These are phyloP conservation scores for Paelopatides confundens DNA, from an alignment of 53 echinoderm and acorn worm species.

Conservation along the genomic window DNA sequence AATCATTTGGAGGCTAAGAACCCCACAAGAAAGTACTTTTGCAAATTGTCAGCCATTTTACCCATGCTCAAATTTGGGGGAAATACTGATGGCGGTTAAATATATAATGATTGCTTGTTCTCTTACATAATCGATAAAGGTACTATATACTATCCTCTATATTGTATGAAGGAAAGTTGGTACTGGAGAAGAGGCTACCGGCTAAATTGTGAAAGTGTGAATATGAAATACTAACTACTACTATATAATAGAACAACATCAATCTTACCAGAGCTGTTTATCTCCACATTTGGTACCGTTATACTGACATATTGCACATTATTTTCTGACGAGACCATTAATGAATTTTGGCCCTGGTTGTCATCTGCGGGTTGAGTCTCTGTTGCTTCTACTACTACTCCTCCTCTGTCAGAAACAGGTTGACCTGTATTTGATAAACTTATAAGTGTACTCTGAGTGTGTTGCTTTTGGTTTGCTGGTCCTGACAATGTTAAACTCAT, in stretches of 20 bases:
- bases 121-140: too few species aligned
- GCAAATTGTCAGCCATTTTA: too few species aligned
- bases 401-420: not conserved
- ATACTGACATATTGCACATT: conserved; percentile 63
- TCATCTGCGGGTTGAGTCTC: not conserved
- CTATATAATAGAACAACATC: not conserved
- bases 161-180: too few species aligned
- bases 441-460: not conserved
- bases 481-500: not conserved
- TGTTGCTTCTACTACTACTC: not conserved
- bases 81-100: too few species aligned
- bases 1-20: too few species aligned
- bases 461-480: not conserved
- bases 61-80: too few species aligned
- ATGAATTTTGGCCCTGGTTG: not conserved
- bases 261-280: conserved; percentile 71
- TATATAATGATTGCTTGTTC: too few species aligned
- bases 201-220: too few species aligned
- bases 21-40: too few species aligned
- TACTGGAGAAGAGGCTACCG: too few species aligned
- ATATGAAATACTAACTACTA: too few species aligned
- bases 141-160: too few species aligned
- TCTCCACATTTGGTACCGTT: conserved; percentile 79
- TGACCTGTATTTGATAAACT: not conserved
- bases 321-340: not conserved